These are phyloP conservation scores for Oscheius myriophilus DNA, from an alignment of 2,888 invertebrate species.

Conservation along the genomic window DNA sequence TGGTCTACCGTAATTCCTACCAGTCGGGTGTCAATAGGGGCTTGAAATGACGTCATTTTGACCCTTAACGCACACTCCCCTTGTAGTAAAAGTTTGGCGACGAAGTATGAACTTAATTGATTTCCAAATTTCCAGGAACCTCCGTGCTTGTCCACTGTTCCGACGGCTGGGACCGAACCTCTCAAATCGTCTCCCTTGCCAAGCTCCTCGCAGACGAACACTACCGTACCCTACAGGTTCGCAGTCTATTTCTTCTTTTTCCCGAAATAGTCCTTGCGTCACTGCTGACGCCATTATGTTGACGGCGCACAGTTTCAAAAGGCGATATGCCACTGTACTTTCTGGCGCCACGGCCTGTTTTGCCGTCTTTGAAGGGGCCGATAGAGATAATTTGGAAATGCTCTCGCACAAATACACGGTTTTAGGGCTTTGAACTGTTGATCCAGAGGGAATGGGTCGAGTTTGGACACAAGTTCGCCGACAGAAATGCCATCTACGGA, in stretches of 20 bases:
- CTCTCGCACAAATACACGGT: background rate
- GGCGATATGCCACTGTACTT: no score
- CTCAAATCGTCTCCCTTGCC: constrained; percentile 92
- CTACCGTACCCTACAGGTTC: constrained; percentile 85
- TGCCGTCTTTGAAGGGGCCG: no score
- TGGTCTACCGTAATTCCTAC: no score
- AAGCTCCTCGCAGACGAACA: constrained; percentile 91
- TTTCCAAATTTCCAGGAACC: constrained; percentile 78
- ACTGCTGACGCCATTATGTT: no score
- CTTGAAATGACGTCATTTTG: no score
- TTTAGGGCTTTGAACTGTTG: constrained; percentile 86
- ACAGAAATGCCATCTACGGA: constrained; percentile 77
- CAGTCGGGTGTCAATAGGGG: no score
- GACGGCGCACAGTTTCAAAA: no score
- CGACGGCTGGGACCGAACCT: constrained; percentile 98
- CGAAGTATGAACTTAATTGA: no score
- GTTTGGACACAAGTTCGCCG: constrained; percentile 97
- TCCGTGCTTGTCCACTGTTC: constrained; percentile 97
- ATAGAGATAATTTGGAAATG: no score
- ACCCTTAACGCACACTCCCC: no score
- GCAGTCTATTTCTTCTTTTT: background rate
- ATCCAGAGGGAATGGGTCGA: constrained; percentile 96
- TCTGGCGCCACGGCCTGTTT: no score
- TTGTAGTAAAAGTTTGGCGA: no score
- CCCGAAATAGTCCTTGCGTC: background rate